Conservation (phyloP, 2,888 invertebrate species). For the Exephanes ischioxanthus region DNA sequence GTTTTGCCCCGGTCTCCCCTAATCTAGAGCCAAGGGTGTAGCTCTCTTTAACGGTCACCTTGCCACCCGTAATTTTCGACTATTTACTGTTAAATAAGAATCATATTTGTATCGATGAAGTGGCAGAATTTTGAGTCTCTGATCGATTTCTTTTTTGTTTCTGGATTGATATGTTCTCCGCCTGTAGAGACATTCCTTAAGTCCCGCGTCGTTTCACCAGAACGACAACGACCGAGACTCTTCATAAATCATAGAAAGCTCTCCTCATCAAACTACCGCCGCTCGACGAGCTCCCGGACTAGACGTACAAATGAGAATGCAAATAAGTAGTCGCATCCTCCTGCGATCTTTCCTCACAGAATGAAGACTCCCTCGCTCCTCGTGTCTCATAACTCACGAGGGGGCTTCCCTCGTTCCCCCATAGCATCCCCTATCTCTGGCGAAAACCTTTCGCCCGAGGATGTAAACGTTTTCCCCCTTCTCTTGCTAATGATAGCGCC, state of each 20-base stretch:
- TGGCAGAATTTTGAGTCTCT: not conserved
- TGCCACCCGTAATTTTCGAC: not conserved
- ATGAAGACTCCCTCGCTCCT: slow-evolving; percentile 13
- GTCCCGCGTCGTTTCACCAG: not conserved
- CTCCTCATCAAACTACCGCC: slow-evolving; percentile 67
- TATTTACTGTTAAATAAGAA: not conserved
- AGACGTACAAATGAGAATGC: slow-evolving; percentile 74
- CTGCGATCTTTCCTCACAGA: slow-evolving; percentile 10
- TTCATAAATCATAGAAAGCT: slow-evolving; percentile 73
- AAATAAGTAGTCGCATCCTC: slow-evolving; percentile 70
- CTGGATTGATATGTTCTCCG: not conserved
- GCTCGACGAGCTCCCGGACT: slow-evolving; percentile 49
- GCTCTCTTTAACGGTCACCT: too few relatives aligned
- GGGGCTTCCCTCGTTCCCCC: slow-evolving; percentile 28
- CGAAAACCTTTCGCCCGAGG: slow-evolving; percentile 26
- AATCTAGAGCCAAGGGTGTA: too few relatives aligned
- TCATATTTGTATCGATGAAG: too few relatives aligned
- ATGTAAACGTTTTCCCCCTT: slow-evolving; percentile 23
- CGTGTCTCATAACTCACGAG: slow-evolving; percentile 53
- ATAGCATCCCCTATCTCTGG: slow-evolving; percentile 27
- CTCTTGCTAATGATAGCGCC: slow-evolving; percentile 18
- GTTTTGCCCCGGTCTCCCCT: too few relatives aligned
- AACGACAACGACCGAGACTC: slow-evolving; percentile 42
- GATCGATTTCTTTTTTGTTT: not conserved
- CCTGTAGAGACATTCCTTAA: not conserved